Evolutionary conservation across 2,888 invertebrate species (phyloP), one percentile per base, ranked within the genome.

Genomic region (Drosophila lacicola): DNA sequence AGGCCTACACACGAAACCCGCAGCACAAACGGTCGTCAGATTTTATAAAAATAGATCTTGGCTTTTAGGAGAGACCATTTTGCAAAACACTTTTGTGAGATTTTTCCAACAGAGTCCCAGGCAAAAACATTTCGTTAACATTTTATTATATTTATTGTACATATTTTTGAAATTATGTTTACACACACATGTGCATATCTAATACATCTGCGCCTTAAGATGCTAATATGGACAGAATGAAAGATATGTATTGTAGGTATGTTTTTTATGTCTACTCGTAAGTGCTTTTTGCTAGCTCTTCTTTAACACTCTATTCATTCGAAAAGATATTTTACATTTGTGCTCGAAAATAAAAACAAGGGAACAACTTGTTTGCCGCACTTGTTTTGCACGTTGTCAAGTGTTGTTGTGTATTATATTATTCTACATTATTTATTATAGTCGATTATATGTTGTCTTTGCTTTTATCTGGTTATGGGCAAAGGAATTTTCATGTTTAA

Each of bases 61-160:
- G 13, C 29, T 36, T 36, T 13, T 2, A 2, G 56, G 5, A 1
- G 17, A 11, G 10, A n/a, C 17, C 44, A 11, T 19, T 53, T n/a
- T 10, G 25, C 25, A 25, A 25, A 25, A 25, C 25, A 29, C 29
- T 29, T 29, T 1, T 8, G 2, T 29, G 29, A 8, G 29, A 29
- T 8, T 8, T 8, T 29, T 29, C 29, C 29, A 29, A 29, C 21
- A 2, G 8, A 11, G 8, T 34, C 1, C 11, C 14, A 42, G 36
- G 3, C 14, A 11, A 1, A 44, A 14, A 45, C 33, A 37, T 36
- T 70, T 61, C 4, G 17, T 65, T 68, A 80, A 80, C 78, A 74
- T 71, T 80, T 82, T 82, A 75, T 81, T 81, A 45, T 81, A 81
- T 84, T 84, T 87, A 87, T 82, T 87, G 69, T 87, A 88, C 75